Conservation (phyloP, 2,113 vertebrate genomes). For the Phaethon lepturus region DNA sequence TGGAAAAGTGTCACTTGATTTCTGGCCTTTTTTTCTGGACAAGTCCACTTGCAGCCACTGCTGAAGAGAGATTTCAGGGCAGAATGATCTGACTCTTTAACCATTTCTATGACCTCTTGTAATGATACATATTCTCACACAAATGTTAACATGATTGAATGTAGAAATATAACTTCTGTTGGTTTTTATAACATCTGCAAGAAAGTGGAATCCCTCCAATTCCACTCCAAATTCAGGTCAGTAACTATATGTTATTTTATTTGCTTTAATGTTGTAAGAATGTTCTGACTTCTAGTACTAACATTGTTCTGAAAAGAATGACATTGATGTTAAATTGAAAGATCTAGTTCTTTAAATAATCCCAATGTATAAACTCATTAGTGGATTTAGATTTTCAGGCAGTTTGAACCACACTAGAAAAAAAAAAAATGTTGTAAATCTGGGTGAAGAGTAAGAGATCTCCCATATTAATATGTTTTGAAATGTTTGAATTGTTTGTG, state of each 20-base stretch:
- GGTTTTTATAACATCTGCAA: neutral
- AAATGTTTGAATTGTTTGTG: neutral
- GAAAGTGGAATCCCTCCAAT: neutral
- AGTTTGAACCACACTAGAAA: neutral
- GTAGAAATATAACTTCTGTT: neutral
- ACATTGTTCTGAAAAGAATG: neutral
- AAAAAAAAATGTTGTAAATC: neutral
- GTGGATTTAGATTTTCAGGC: neutral
- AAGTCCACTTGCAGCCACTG: neutral
- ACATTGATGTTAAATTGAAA: neutral
- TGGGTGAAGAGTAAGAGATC: neutral
- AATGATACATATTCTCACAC: neutral
- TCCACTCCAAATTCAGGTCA: neutral
- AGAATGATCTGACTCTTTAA: neutral
- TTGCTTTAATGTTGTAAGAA: neutral
- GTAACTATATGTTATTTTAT: neutral
- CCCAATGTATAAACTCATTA: neutral
- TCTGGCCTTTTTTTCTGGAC: neutral
- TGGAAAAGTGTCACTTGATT: neutral
- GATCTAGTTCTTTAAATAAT: neutral
- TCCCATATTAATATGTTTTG: neutral
- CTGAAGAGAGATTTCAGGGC: neutral
- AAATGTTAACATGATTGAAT: neutral
- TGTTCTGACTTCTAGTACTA: neutral
- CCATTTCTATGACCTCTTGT: neutral